phyloP scores from a whole-genome alignment of 37 sponge, comb jelly and placozoan genomes.

The Halisarca cf. caerulea region DNA sequence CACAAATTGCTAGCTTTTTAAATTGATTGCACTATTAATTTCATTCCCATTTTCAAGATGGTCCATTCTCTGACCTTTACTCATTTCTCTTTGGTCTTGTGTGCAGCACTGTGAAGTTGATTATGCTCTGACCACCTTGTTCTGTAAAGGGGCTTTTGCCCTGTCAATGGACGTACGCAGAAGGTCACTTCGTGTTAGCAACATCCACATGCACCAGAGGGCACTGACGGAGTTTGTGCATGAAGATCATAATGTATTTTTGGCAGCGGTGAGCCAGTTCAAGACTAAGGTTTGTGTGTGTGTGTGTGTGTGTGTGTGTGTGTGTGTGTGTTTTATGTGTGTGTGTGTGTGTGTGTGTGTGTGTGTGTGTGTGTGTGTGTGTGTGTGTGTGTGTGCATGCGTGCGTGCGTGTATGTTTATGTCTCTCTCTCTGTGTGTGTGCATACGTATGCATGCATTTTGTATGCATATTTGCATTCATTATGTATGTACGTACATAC shows the following conservation, averaged over 20 bases:
- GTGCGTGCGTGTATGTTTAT: no score
- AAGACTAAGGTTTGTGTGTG: constrained; percentile 11
- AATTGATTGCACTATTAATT: no score
- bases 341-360: no score
- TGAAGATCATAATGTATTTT: constrained; percentile 12
- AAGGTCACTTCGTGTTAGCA: constrained; percentile 13
- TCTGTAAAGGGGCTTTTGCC: constrained; percentile 8
- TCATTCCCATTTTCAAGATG: not conserved
- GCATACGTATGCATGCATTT: no score
- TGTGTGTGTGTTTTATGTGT: no score
- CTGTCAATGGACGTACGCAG: not conserved
- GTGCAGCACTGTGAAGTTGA: constrained; percentile 5
- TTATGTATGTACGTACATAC: no score
- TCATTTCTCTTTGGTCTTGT: not conserved
- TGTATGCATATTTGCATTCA: no score
- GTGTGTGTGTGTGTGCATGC: no score
- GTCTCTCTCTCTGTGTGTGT: no score
- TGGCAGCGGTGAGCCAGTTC: not conserved
- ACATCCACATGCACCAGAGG: constrained; percentile 24
- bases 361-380: no score
- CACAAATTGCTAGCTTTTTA: no score
- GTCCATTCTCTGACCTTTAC: not conserved
- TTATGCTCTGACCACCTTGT: constrained; percentile 1
- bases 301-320: not conserved
- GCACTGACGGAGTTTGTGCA: constrained; percentile 14